Conservation (phyloP, 2,113 vertebrate genomes). For the Sprattus sprattus region DNA sequence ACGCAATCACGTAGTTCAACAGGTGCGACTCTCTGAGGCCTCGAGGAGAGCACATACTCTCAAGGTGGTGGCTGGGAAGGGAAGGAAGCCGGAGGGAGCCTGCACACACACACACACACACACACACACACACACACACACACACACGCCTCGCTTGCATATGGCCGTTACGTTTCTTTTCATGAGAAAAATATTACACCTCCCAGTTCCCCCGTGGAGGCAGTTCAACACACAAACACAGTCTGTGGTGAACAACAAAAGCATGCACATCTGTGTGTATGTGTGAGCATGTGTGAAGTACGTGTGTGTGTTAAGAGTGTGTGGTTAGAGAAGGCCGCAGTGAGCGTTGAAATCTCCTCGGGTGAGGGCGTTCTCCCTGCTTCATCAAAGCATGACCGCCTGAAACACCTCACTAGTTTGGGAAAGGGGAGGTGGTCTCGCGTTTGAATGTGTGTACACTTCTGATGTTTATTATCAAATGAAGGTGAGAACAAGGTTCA, state of each 20-base stretch:
- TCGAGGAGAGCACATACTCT: neutral
- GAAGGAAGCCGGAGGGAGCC: neutral
- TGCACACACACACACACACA: neutral
- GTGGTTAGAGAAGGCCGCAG: conserved; percentile 2
- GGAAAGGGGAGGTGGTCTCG: neutral
- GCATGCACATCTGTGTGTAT: neutral
- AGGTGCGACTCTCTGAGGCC: neutral
- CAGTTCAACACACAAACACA: conserved; percentile 25
- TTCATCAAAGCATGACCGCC: conserved; percentile 16
- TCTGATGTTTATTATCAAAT: neutral
- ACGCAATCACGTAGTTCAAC: neutral
- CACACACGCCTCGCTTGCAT: neutral
- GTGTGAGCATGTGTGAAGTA: neutral
- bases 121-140: too few species aligned
- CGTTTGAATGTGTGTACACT: neutral
- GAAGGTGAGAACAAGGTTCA: neutral
- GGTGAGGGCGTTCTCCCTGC: conserved; percentile 56
- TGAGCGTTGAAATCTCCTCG: conserved; percentile 18
- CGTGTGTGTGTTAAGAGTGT: neutral
- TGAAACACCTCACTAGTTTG: neutral
- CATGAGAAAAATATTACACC: conserved; percentile 40
- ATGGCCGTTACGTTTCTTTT: neutral
- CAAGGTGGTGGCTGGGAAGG: neutral
- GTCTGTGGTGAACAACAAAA: conserved; percentile 50
- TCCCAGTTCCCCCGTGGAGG: conserved; percentile 15